Evolutionary conservation across 2,797 vertebrate genomes (phyloP), one percentile per base, ranked within the genome.

Genomic region (Melanotaenia trifasciata): DNA sequence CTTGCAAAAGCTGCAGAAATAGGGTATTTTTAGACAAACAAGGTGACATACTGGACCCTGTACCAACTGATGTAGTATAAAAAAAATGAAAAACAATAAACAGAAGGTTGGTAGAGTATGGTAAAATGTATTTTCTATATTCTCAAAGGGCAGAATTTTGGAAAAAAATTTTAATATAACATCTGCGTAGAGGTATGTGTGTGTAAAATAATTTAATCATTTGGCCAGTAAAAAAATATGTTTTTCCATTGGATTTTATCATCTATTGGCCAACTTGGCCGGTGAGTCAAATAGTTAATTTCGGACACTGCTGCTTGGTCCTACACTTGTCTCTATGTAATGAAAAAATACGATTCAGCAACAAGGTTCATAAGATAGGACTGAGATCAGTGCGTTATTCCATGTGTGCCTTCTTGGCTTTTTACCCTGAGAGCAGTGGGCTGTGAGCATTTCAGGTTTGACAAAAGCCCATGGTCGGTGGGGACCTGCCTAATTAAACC

Each of bases 401-500:
- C 51, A 40, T 72, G 13, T 35, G 3, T 69, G 58, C 6, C 18
- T 67, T 65, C n/a, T 77, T 43, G 12, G 50, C 43, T 64, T 53
- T 61, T 65, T 72, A 64, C 62, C 14, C 36, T 36, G 5, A 22
- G n/a, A 68, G 54, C 64, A 58, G 5, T 43, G 36, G 33, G 33
- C 38, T 77, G 51, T 64, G 63, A 73, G 30, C 40, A 20, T 64
- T 53, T 50, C 20, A 22, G 10, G 18, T 57, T 22, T 47, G 58
- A 77, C 79, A 81, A 70, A 76, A 66, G 64, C 51, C 61, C 63
- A 63, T 32, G 38, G 62, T 79, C 61, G 26, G 47, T 78, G 64
- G 57, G 64, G 57, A 70, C 56, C 58, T 57, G 43, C 74, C 40
- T 89, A 79, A 87, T 85, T 77, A 77, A 70, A 47, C 20, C 70